These are phyloP conservation scores for Leuciscus waleckii DNA, from an alignment of 2,797 vertebrate genomes.

Conservation along the genomic window DNA sequence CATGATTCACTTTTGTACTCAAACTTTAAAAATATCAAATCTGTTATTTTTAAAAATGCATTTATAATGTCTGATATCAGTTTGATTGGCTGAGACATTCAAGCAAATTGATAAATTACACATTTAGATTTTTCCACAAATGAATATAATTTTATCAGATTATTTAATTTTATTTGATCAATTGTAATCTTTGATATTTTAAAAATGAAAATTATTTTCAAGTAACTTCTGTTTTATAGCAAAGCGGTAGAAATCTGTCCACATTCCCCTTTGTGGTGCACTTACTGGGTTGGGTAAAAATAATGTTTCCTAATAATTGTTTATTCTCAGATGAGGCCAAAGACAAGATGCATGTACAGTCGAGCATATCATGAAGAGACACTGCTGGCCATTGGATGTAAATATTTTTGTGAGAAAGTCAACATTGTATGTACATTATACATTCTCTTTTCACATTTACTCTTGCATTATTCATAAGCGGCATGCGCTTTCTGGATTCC, in stretches of 20 bases:
- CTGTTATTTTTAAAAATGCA: neutral
- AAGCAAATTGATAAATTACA: too few relatives aligned
- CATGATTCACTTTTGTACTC: neutral
- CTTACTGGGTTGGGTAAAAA: neutral
- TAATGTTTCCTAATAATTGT: conserved; percentile 3
- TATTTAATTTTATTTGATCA: neutral
- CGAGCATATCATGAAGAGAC: conserved; percentile 65
- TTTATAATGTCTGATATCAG: neutral
- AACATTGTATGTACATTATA: conserved; percentile 74
- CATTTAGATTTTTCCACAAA: too few relatives aligned
- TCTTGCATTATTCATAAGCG: neutral
- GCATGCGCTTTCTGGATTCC: neutral
- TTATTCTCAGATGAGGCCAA: conserved; percentile 68
- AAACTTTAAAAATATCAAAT: neutral
- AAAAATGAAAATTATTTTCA: neutral
- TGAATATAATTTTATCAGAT: neutral
- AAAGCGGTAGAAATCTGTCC: neutral
- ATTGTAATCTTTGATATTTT: neutral
- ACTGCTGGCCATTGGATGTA: conserved; percentile 78
- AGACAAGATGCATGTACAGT: conserved; percentile 74
- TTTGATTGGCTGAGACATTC: neutral
- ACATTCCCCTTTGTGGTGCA: neutral
- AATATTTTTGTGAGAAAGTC: conserved; percentile 72
- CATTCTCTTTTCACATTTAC: neutral
- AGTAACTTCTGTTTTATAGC: neutral